Base-by-base conservation (phyloP, 2,113 vertebrate genomes). In the Chunga burmeisteri region DNA sequence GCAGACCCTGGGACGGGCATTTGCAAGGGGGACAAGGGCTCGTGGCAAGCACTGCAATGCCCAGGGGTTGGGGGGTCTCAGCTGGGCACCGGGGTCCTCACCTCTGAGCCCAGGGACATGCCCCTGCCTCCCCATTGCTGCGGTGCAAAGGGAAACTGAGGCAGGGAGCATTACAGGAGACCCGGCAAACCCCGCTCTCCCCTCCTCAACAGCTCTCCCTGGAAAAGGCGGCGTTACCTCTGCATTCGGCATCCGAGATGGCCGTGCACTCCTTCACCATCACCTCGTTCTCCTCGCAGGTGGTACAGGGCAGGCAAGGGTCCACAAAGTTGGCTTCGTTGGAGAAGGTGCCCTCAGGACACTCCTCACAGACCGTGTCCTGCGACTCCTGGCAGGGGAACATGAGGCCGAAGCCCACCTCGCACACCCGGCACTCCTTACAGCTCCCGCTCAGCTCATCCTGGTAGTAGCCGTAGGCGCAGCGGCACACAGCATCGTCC, bases 291-390 rank as follows among this genome's bases (percentile, higher is more conserved):
- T 99, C 99, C 36, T 99, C 99, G 3, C 99, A 99, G 90, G 99
- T 97, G 19, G 98, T 99, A 98, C 99, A 99, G 82, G 99, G 99
- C 97, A 99, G 98, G 94, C 99, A 99, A 82, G 99, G 99, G 67
- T 99, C 99, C 80, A 99, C 98, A 11, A 98, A 98, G 97, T 99
- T 99, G 63, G 99, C 99, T 70, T 98, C 98, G 3, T 99, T 99
- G 1, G 99, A 99, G 98, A 97, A 99, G 46, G 99, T 99, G 73
- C 98, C 98, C 8, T 98, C 98, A 3, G 98, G 93, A 6, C 99
- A 99, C 84, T 98, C 98, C 98, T 99, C 99, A 4, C 99, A 99
- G 80, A 98, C 42, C 0, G 99, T 99, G 98, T 99, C 98, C 62
- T 98, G 99, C 5, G 91, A 46, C 68, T 98, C 97, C 20, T 97